A percentile compares a stretch with the other conserved stretches of the same genome.
These are phyloP conservation scores for Craniophora ligustri DNA, from an alignment of 2,888 invertebrate species.

Conservation along the genomic window DNA sequence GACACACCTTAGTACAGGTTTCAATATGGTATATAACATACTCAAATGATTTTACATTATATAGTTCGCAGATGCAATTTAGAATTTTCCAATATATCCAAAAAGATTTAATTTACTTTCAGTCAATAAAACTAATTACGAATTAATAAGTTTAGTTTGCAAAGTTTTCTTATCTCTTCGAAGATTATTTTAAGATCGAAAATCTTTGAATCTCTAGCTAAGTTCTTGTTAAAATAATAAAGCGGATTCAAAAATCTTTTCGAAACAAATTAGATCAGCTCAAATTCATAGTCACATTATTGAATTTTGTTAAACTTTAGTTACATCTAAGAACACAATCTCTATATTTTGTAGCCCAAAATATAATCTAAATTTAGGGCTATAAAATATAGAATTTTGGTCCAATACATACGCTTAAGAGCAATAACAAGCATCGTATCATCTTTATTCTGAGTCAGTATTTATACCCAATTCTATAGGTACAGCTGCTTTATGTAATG, in stretches of 20 bases:
- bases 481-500: not conserved
- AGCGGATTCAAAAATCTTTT: conserved; percentile 25
- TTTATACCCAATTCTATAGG: not conserved
- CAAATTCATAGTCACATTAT: no score
- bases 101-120: conserved; percentile 12
- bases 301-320: no score
- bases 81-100: conserved; percentile 5
- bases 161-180: conserved; percentile 22
- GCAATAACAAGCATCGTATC: no score
- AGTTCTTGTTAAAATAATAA: conserved; percentile 37
- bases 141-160: conserved; percentile 38
- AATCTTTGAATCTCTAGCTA: conserved; percentile 20
- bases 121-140: conserved; percentile 27
- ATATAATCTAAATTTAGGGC: no score
- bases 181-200: conserved; percentile 31
- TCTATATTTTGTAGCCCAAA: no score
- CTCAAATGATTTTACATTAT: not conserved
- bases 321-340: no score
- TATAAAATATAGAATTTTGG: no score
- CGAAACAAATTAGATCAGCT: conserved; percentile 17
- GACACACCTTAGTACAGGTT: no score
- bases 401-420: no score
- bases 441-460: not conserved
- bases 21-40: no score
- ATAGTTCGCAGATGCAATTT: not conserved